phyloP scores from a whole-genome alignment of 2,113 vertebrate species.

The Brachionichthys hirsutus region DNA sequence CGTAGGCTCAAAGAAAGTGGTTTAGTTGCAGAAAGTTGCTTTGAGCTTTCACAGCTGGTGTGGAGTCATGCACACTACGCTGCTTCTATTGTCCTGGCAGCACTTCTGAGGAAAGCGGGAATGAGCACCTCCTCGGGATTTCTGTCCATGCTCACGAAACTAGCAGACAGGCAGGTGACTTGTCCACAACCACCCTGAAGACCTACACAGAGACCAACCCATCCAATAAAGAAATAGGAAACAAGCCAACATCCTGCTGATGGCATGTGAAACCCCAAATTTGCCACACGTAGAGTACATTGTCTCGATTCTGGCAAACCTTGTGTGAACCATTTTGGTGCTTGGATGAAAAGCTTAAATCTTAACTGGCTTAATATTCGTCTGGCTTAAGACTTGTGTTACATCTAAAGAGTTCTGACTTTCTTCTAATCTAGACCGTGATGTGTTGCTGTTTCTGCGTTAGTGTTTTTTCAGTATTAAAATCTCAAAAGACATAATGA shows the following conservation, averaged over 20 bases:
- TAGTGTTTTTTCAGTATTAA: slow-evolving; percentile 25
- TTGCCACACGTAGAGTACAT: slow-evolving; percentile 22
- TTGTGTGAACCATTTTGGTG: slow-evolving; percentile 56
- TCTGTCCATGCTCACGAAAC: slow-evolving; percentile 43
- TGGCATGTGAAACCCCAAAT: slow-evolving; percentile 41
- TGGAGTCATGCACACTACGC: slow-evolving; percentile 48
- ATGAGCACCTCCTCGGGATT: slow-evolving; percentile 57
- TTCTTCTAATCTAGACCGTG: slow-evolving; percentile 19
- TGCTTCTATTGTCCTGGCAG: slow-evolving; percentile 69
- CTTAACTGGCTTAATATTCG: slow-evolving; percentile 2
- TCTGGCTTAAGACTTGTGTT: slow-evolving; percentile 37
- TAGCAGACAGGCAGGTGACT: slow-evolving; percentile 52
- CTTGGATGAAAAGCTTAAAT: slow-evolving; percentile 45
- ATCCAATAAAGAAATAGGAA: slow-evolving; percentile 41
- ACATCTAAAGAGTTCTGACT: slow-evolving; percentile 38
- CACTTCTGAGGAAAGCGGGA: slow-evolving; percentile 62
- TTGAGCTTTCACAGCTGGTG: slow-evolving; percentile 76
- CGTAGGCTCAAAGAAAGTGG: slow-evolving; percentile 56
- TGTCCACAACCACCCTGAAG: slow-evolving; percentile 48
- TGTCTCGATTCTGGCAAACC: slow-evolving; percentile 43
- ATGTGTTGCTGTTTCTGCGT: slow-evolving; percentile 24
- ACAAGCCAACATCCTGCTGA: slow-evolving; percentile 61
- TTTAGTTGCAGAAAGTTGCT: slow-evolving; percentile 43
- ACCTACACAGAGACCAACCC: slow-evolving; percentile 38
- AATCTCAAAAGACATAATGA: slow-evolving; percentile 18